Evolutionary conservation across 2,113 vertebrate species (phyloP), one percentile per base, ranked within the genome.

Genomic region (Hiodon alosoides): DNA sequence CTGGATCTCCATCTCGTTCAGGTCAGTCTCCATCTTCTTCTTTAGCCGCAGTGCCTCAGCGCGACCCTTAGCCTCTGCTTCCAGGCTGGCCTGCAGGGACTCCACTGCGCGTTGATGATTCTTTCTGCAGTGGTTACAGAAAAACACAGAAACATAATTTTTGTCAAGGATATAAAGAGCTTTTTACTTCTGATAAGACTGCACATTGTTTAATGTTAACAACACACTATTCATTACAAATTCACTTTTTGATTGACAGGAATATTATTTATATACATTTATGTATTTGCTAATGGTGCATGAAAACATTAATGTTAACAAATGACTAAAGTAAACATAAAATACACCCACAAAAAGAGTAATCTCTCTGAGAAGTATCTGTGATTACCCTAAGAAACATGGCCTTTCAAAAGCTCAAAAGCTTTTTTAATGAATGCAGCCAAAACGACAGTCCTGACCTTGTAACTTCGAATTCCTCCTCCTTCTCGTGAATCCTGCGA

Each of bases 81-180:
- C 89, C 80, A 94, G 87, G 81, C 90, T 93, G 11, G 79, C 90
- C 85, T 93, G 90, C 75, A 92, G 84, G 47, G 92, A 92, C 80
- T 93, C 89, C 51, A 71, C 84, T 17, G 88, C 83, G 7, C 68
- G 69, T 64, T 91, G 89, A 66, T 93, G 87, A 80, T 90, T 93
- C 76, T 92, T 93, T 79, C 91, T 94, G 3, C 1, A 3, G 3
- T 53, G 67, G 5, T 76, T 7, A 11, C 17, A 59, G 69, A 72
- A 46, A 52, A 8, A 53, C 16, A 47, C 7, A 3, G 13, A 31
- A 31, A 31, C 31, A 1, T 0, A 31, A 31, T 31, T 31, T 31
- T 31, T 31, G 31, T 31, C 2, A 31, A 31, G 31, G 31, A 31
- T 31, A 31, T 1, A 31, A 31, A 31, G 31, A 31, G 31, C 31